phyloP scores from a whole-genome alignment of 2,888 invertebrate species.

The Hirtodrosophila confusa region DNA sequence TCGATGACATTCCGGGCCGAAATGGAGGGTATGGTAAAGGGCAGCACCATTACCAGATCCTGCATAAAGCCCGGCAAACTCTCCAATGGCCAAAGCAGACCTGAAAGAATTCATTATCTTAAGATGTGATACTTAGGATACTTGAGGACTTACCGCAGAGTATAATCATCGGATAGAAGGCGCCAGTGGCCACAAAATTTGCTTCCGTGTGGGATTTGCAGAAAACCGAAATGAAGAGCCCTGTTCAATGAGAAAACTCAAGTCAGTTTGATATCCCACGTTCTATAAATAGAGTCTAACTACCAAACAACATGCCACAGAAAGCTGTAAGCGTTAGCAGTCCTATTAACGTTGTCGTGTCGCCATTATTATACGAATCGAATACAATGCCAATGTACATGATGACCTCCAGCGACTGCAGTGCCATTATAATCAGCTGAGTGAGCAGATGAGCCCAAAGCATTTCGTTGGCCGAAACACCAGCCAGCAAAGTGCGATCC shows the following conservation, averaged over 20 bases:
- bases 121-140: neutral
- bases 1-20: conserved; percentile 91
- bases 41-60: conserved; percentile 88
- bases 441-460: conserved; percentile 91
- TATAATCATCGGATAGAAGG: conserved; percentile 95
- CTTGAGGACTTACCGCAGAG: conserved; percentile 89
- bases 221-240: conserved; percentile 92
- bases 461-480: conserved; percentile 92
- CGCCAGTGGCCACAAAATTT: conserved; percentile 93
- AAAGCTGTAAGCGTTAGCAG: conserved; percentile 90
- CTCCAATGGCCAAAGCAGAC: conserved; percentile 89
- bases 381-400: conserved; percentile 84
- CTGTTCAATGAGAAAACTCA: conserved; percentile 77
- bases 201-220: conserved; percentile 92
- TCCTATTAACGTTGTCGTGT: conserved; percentile 85
- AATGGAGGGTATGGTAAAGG: conserved; percentile 91
- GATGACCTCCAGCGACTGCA: conserved; percentile 87
- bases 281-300: neutral
- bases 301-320: conserved; percentile 92
- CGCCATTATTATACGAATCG: conserved; percentile 83
- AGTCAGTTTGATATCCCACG: neutral
- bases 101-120: conserved; percentile 58
- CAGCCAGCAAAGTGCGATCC: conserved; percentile 94
- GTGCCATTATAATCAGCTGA: conserved; percentile 89
- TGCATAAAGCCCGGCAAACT: conserved; percentile 87